Evolutionary conservation across 2,888 invertebrate species (phyloP).

Genomic region (Norana najaformis): DNA sequence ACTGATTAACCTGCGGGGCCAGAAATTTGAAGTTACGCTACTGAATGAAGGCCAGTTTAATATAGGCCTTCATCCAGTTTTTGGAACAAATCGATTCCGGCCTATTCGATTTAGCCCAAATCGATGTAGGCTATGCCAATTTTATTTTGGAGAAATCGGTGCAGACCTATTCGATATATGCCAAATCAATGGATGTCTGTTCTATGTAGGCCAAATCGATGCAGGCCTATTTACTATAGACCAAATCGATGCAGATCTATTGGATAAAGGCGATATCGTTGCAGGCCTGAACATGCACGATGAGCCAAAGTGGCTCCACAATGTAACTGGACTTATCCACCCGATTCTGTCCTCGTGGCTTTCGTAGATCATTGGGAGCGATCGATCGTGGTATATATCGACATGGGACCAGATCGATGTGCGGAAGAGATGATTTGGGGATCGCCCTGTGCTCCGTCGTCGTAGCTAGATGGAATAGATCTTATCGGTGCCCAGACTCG

Average conservation of each 20-base stretch:
- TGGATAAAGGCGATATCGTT: not conserved
- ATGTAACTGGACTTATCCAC: not conserved
- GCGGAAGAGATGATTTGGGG: not conserved
- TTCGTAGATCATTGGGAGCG: not conserved
- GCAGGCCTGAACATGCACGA: not conserved
- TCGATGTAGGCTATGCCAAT: not conserved
- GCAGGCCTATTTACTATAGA: not conserved
- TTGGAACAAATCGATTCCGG: no score
- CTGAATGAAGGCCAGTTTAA: no score
- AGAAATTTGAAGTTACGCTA: no score
- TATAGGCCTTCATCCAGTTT: no score
- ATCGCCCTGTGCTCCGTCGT: not conserved
- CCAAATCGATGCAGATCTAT: no score
- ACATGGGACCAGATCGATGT: not conserved
- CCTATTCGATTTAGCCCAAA: not conserved
- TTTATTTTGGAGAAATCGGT: no score
- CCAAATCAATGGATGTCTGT: not conserved
- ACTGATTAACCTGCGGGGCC: no score
- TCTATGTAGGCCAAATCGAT: not conserved
- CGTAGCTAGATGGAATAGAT: constrained; percentile 21
- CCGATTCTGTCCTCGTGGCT: not conserved
- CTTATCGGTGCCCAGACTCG: constrained; percentile 26
- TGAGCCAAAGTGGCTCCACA: not conserved
- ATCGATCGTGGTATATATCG: not conserved
- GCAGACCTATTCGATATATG: not conserved